Conservation (phyloP, 1,140 invertebrate species). For the Zophobas morio region DNA sequence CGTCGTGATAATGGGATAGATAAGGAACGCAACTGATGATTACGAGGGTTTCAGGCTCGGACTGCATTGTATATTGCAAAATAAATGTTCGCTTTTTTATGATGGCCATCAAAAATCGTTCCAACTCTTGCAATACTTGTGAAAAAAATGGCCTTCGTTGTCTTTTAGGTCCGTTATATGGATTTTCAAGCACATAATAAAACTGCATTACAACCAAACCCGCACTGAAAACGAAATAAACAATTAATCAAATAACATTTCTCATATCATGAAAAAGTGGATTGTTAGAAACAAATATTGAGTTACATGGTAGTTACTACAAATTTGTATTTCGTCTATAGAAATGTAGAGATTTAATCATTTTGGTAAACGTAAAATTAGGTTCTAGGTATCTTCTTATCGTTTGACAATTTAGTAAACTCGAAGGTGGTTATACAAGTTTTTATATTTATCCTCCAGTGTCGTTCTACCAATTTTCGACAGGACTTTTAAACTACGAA, state of each 20-base stretch:
- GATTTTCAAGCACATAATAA: slow-evolving; percentile 39
- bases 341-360: too few species aligned
- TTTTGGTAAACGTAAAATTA: too few species aligned
- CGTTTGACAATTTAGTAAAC: too few species aligned
- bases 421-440: too few species aligned
- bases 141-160: slow-evolving; percentile 35
- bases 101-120: slow-evolving; percentile 48
- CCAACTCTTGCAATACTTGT: slow-evolving; percentile 37
- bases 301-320: too few species aligned
- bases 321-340: too few species aligned
- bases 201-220: slow-evolving; percentile 20
- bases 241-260: neutral
- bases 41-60: slow-evolving; percentile 41
- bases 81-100: slow-evolving; percentile 54
- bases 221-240: neutral
- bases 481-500: too few species aligned
- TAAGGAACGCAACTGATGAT: slow-evolving; percentile 51
- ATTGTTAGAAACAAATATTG: too few species aligned
- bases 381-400: too few species aligned
- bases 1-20: slow-evolving; percentile 50
- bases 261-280: too few species aligned
- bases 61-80: slow-evolving; percentile 56
- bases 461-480: too few species aligned
- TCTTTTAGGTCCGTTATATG: slow-evolving; percentile 31
- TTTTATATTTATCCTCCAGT: too few species aligned